These are phyloP conservation scores for Andrena chrysosceles DNA, from an alignment of 2,888 invertebrate genomes.

Conservation along the genomic window DNA sequence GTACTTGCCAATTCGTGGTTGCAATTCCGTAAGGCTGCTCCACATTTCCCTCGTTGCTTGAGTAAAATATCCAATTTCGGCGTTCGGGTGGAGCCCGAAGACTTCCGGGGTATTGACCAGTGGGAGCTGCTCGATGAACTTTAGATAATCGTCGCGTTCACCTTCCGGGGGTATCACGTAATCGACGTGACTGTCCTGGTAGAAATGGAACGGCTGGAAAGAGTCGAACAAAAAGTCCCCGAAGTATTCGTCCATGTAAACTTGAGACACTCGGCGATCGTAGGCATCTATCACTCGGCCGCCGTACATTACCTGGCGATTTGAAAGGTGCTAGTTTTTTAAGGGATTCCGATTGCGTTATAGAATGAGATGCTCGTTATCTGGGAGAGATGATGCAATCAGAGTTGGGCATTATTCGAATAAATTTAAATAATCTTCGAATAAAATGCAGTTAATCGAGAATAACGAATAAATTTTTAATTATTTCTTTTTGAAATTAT, in stretches of 20 bases:
- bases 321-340: background rate
- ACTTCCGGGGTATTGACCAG: constrained; percentile 95
- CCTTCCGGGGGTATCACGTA: constrained; percentile 92
- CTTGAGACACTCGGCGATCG: constrained; percentile 93
- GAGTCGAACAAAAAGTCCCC: constrained; percentile 97
- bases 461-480: background rate
- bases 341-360: background rate
- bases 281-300: constrained; percentile 96
- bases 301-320: constrained; percentile 94
- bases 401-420: no score
- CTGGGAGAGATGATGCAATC: no score
- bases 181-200: constrained; percentile 90
- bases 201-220: constrained; percentile 97
- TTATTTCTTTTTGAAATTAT: no score
- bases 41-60: constrained; percentile 95
- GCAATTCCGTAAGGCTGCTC: constrained; percentile 93
- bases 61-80: constrained; percentile 97
- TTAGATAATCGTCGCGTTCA: constrained; percentile 90
- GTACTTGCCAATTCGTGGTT: constrained; percentile 93
- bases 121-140: constrained; percentile 91
- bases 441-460: no score
- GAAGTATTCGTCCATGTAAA: constrained; percentile 97
- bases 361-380: no score
- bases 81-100: constrained; percentile 97
- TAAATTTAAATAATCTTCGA: no score